Base-by-base conservation (phyloP, 2,797 vertebrate genomes). In the Arnoldichthys spilopterus region DNA sequence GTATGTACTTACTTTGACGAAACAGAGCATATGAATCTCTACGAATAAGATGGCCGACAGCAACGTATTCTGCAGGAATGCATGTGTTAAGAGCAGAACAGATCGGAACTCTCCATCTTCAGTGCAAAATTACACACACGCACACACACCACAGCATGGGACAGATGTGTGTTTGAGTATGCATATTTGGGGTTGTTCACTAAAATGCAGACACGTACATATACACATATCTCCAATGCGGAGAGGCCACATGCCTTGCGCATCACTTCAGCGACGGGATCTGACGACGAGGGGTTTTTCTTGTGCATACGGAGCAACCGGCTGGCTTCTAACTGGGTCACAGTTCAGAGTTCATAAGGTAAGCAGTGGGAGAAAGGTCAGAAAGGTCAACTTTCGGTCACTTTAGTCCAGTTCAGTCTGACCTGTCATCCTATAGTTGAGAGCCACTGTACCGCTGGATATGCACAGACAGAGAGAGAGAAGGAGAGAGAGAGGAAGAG, bases 291-390 rank as follows among this genome's bases (percentile, higher is more conserved):
- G 45, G 54, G 69, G 9, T 56, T 13, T 61, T 62, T 62, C 59
- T 79, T 81, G 79, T 84, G 83, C 84, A 85, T 79, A 76, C 34
- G 40, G 74, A 89, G 85, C 83, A 87, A 87, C 84, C 74, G 79
- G 83, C 87, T 82, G 89, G 88, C 88, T 91, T 88, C 89, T 90
- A 82, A 87, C 84, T 87, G 87, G 78, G 76, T 85, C 84, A 72
- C 56, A 85, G 79, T 83, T 81, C 78, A 83, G 67, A 78, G 77
- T 71, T 76, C 53, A 49, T 37, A 79, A 67, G 13, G 67, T 76
- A 72, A 56, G 74, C 59, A 86, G 76, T 78, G 58, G 51, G 56
- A 80, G 61, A 63, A 63, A 32, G 73, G 45, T 68, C 40, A 68
- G 64, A 68, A 70, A 78, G 81, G 79, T 77, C 83, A 77, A 82